Evolutionary conservation across 1,140 invertebrate genomes (phyloP).

Genomic region (Lycorma delicatula): DNA sequence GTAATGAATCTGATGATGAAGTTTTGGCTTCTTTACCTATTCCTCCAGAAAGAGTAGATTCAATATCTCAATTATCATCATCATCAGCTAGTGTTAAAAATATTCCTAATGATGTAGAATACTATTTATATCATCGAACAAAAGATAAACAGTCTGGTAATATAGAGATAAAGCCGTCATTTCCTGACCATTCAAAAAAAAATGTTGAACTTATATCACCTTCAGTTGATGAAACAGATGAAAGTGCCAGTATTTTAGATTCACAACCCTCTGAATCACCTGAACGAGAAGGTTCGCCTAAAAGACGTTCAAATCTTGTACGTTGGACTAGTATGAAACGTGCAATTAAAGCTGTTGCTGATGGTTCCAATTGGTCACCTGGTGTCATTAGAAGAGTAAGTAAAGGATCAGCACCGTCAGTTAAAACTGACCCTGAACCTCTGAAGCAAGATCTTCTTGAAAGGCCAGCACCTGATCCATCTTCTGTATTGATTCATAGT

Average conservation of each 20-base stretch:
- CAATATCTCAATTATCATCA: constrained; percentile 15
- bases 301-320: constrained; percentile 32
- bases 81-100: constrained; percentile 1
- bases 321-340: constrained; percentile 33
- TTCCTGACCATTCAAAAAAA: neutral
- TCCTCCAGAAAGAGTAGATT: constrained; percentile 26
- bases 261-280: constrained; percentile 10
- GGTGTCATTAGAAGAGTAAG: constrained; percentile 33
- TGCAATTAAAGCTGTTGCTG: constrained; percentile 36
- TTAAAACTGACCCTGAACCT: constrained; percentile 9
- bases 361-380: constrained; percentile 36
- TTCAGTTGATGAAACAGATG: constrained; percentile 30
- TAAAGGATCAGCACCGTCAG: constrained; percentile 17
- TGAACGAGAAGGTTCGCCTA: constrained; percentile 33
- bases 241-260: constrained; percentile 8
- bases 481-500: constrained; percentile 33
- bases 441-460: constrained; percentile 28
- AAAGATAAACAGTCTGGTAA: neutral
- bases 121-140: constrained; percentile 20
- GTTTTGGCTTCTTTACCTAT: constrained; percentile 19
- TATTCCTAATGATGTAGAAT: constrained; percentile 18
- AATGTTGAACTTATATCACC: constrained; percentile 10
- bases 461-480: constrained; percentile 29
- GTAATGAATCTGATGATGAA: neutral
- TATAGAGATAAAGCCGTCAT: neutral